Evolutionary conservation across 2,797 vertebrate species (phyloP).

Genomic region (Sebastes hubbsi): DNA sequence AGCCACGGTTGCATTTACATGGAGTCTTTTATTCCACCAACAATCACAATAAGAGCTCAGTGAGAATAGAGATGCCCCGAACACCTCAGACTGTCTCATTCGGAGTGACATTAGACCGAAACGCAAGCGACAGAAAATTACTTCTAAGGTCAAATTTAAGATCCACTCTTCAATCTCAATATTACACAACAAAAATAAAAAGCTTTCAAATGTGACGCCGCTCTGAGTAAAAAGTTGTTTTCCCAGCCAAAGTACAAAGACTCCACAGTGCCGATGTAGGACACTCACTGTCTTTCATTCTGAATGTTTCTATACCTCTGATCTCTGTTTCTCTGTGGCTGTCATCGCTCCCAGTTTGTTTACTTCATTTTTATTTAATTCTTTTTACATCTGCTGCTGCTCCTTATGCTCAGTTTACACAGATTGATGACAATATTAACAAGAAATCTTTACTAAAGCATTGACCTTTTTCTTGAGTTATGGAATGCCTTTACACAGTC

Average conservation of each 20-base stretch:
- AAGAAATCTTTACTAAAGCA: not conserved
- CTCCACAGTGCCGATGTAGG: constrained; percentile 35
- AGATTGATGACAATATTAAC: not conserved
- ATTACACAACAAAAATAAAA: constrained; percentile 14
- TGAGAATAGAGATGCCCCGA: not conserved
- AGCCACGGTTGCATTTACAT: constrained; percentile 9
- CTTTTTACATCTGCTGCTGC: not conserved
- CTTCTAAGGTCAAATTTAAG: constrained; percentile 7
- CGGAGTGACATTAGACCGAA: not conserved
- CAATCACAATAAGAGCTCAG: not conserved
- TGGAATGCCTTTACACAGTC: not conserved
- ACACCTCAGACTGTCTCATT: not conserved
- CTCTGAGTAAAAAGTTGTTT: constrained; percentile 30
- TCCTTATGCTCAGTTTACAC: not conserved
- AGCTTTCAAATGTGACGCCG: constrained; percentile 14
- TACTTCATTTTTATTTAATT: constrained; percentile 26
- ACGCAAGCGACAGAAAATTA: not conserved
- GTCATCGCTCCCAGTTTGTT: constrained; percentile 51
- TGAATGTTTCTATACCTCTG: constrained; percentile 46
- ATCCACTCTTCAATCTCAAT: not conserved
- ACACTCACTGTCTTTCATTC: constrained; percentile 39
- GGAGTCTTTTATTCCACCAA: not conserved
- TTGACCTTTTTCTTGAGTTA: not conserved
- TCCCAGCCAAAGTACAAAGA: constrained; percentile 37
- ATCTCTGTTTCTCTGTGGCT: constrained; percentile 47